phyloP scores from a whole-genome alignment of 1,140 invertebrate genomes.

The Anastrepha ludens region DNA sequence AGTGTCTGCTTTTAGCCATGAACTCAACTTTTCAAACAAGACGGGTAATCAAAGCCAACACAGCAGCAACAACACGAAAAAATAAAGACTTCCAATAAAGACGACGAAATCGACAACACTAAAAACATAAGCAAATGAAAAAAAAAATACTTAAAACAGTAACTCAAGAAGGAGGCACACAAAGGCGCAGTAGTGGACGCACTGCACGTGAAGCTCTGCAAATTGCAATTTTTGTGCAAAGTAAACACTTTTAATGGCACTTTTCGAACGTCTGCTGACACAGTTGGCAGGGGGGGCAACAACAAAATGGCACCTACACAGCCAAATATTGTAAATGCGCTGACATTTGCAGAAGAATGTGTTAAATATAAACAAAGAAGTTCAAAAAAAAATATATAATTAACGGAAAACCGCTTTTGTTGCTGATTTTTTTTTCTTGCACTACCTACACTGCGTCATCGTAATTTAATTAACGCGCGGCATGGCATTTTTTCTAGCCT shows the following conservation, averaged over 20 bases:
- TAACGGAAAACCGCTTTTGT: not conserved
- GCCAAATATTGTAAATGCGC: not conserved
- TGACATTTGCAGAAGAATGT: constrained; percentile 12
- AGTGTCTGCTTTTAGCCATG: not conserved
- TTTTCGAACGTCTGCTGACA: constrained; percentile 2
- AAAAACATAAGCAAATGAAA: not conserved
- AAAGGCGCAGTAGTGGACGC: not conserved
- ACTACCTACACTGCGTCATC: not conserved
- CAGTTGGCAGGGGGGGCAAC: not conserved
- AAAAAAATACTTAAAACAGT: not conserved
- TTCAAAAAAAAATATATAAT: not conserved
- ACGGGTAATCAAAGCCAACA: not conserved
- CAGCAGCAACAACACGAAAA: not conserved
- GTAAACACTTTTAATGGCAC: constrained; percentile 22
- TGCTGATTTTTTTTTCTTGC: not conserved
- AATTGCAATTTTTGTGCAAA: constrained; percentile 31
- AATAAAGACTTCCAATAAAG: not conserved
- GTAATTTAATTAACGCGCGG: not conserved
- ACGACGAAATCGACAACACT: not conserved
- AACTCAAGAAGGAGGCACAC: not conserved
- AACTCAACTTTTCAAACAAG: constrained; percentile 15
- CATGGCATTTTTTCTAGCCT: not conserved
- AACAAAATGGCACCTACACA: not conserved
- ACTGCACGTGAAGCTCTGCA: not conserved
- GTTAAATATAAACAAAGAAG: not conserved